Evolutionary conservation across 2,113 vertebrate genomes (phyloP), one percentile per base, ranked within the genome.

Genomic region (Mastomys coucha): DNA sequence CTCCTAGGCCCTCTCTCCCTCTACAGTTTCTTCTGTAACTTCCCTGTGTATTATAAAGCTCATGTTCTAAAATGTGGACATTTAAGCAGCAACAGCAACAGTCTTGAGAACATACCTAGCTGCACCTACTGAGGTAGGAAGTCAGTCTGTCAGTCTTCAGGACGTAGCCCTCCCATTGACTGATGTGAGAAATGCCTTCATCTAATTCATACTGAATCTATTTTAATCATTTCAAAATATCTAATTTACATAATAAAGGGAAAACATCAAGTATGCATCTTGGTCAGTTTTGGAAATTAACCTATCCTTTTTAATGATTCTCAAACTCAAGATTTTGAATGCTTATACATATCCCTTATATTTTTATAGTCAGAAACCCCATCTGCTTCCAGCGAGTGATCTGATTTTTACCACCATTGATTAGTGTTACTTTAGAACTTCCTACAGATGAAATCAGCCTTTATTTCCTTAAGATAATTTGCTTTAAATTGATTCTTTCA

Each of bases 381-480:
- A 84, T 7, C 9, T 77, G 42, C 45, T 93, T 8, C 28, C 28
- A 49, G 51, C 58, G 49, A 91, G 56, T 81, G 11, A 87, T 86
- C 9, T 76, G 4, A 63, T 82, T 85, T 92, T 85, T 58, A n/a
- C 51, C 26, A 53, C 84, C 87, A 17, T 84, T 36, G 10, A 11
- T 91, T 63, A 90, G 45, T 65, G 63, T 87, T 94, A 0, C 67
- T 93, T 39, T 91, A 94, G 89, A 94, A 58, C 24, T 89, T 91
- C 4, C 49, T 82, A 20, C 65, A 78, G 76, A 51, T 87, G 4
- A 45, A 89, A 33, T 53, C 5, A 39, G 28, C 49, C 16, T 78
- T 0, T 82, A 58, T 89, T 73, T 72, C 7, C 16, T 88, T 36
- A 49, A 76, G 17, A 3, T 67, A 58, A 39, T 92, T 95, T 65